Evolutionary conservation across 2,113 vertebrate genomes (phyloP), one percentile per base, ranked within the genome.

Genomic region (Apeltes quadracus): DNA sequence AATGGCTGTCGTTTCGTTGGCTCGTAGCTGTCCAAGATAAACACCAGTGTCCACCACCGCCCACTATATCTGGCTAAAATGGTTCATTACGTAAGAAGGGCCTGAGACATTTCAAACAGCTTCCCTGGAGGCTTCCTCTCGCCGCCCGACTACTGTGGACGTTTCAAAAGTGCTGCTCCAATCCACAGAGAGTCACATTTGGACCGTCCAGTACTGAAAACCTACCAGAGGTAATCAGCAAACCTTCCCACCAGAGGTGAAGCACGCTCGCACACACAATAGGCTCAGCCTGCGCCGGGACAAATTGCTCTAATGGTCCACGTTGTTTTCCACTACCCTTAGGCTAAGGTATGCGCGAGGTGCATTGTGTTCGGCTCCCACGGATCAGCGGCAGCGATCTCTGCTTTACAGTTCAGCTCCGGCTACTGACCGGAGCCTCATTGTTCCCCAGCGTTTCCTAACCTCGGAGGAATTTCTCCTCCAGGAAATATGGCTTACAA

Each of bases 401-500:
- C 74, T 83, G 81, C 66, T 71, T 76, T 48, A 66, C 66, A 48
- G 66, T 85, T 88, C 83, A 81, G 86, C 81, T 75, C 81, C 62
- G 36, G 80, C 75, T 88, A 84, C 79, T 54, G 75, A 76, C 70
- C 77, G n/a, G 25, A 69, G 83, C 57, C 81, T 82, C 85, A 92
- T 93, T 92, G 92, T 93, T 93, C 89, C 84, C 74, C 79, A 81
- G 82, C 82, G 84, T 89, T 92, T 92, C 87, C 89, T 82, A 92
- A 84, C 84, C 90, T 92, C 91, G 43, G 86, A 87, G 87, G 93
- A 94, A 91, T 92, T 93, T 91, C 89, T 93, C 80, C 82, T 85
- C 78, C 92, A 94, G 94, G 92, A 95, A 94, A 93, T 92, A 92
- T 91, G 85, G 80, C 85, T 92, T 84, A 88, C 89, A 92, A 88